Conservation (phyloP, 2,888 invertebrate species). For the Ditula angustiorana region DNA sequence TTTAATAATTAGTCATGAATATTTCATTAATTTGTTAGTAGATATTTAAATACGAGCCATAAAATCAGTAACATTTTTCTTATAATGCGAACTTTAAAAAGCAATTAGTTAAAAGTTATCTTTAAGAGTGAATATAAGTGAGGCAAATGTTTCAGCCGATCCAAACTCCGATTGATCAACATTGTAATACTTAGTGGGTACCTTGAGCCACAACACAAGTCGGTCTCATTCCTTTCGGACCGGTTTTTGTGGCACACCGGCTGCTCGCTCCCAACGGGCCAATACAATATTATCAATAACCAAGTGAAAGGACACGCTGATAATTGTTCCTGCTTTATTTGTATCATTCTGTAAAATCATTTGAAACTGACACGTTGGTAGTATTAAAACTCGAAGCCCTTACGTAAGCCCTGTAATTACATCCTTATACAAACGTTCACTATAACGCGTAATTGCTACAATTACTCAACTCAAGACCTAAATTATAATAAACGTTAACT, state of each 20-base stretch:
- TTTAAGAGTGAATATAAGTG: constrained; percentile 48
- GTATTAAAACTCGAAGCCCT: constrained; percentile 4
- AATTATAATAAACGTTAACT: constrained; percentile 38
- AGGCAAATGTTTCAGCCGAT: constrained; percentile 66
- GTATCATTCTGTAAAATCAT: constrained; percentile 62
- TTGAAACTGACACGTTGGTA: constrained; percentile 38
- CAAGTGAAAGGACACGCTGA: constrained; percentile 82
- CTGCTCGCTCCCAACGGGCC: constrained; percentile 65
- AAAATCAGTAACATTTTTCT: no score
- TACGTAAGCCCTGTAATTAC: constrained; percentile 20
- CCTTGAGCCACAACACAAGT: constrained; percentile 77
- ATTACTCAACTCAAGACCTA: constrained; percentile 38
- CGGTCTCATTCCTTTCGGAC: constrained; percentile 77
- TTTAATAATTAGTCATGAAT: no score
- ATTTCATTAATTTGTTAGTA: no score
- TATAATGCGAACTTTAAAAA: background rate
- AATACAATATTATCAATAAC: constrained; percentile 59
- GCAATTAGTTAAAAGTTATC: background rate
- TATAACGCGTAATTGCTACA: constrained; percentile 33
- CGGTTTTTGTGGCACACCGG: constrained; percentile 78
- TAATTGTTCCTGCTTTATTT: constrained; percentile 77
- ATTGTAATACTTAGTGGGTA: constrained; percentile 65
- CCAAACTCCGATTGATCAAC: constrained; percentile 82
- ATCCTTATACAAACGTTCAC: constrained; percentile 33
- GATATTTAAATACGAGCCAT: no score